phyloP scores from a whole-genome alignment of 2,888 invertebrate species.

The Sarcophaga caerulescens region DNA sequence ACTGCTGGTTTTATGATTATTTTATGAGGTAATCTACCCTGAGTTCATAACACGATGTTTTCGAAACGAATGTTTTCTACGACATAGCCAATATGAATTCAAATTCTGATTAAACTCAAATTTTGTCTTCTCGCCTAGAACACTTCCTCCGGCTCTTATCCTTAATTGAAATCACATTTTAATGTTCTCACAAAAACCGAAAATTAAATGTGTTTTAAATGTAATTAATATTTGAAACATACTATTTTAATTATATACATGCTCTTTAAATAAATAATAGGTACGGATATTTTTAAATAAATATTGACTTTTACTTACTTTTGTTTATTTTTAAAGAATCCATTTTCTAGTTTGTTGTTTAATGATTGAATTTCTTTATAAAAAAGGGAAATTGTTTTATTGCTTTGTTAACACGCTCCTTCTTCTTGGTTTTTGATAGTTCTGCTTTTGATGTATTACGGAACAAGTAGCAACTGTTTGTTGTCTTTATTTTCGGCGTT shows the following conservation, averaged over 20 bases:
- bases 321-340: slow-evolving; percentile 80
- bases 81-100: too few species aligned
- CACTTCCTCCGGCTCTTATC: too few species aligned
- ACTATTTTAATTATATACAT: not conserved
- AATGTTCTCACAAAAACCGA: not conserved
- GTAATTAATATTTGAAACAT: not conserved
- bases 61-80: too few species aligned
- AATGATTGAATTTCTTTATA: slow-evolving; percentile 20
- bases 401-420: slow-evolving; percentile 18
- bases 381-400: slow-evolving; percentile 36
- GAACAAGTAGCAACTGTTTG: slow-evolving; percentile 62
- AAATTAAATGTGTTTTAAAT: slow-evolving; percentile 11
- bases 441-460: slow-evolving; percentile 53
- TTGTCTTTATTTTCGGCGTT: slow-evolving; percentile 35
- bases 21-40: too few species aligned
- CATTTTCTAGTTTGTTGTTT: slow-evolving; percentile 71
- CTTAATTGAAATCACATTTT: too few species aligned
- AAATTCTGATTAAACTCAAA: too few species aligned
- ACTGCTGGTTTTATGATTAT: too few species aligned
- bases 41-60: too few species aligned
- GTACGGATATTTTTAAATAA: not conserved
- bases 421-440: slow-evolving; percentile 8
- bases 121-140: too few species aligned
- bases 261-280: not conserved
- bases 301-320: slow-evolving; percentile 72